These are phyloP conservation scores for Eunapius fragilis DNA, from an alignment of 37 sponge, comb jelly and placozoan genomes.

Conservation along the genomic window DNA sequence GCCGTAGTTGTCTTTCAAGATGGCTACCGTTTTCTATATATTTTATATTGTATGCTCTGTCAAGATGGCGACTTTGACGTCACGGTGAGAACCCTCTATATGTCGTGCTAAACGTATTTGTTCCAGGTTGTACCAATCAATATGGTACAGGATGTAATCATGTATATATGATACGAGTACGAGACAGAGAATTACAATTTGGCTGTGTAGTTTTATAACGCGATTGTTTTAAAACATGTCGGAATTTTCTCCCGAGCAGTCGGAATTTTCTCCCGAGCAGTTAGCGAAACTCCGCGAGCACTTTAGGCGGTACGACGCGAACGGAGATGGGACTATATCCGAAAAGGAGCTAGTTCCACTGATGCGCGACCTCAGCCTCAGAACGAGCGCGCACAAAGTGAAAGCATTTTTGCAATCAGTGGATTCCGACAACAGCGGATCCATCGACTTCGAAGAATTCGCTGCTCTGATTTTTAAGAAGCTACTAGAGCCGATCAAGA, in stretches of 20 bases:
- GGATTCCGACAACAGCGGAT: background rate
- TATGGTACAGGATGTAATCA: too few species aligned
- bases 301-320: background rate
- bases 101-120: too few species aligned
- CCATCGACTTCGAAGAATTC: constrained; percentile 2
- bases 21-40: too few species aligned
- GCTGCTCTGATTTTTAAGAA: background rate
- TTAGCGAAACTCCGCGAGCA: background rate
- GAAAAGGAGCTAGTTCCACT: background rate
- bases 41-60: too few species aligned
- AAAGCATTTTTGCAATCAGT: background rate
- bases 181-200: too few species aligned
- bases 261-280: background rate
- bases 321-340: background rate
- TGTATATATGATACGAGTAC: too few species aligned
- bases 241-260: background rate
- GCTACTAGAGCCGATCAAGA: background rate
- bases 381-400: background rate
- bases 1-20: too few species aligned
- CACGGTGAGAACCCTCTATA: too few species aligned
- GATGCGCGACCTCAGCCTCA: background rate
- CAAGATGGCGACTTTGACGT: too few species aligned
- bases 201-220: background rate
- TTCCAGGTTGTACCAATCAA: too few species aligned
- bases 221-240: background rate